Percentiles rank a stretch among this genome's conserved stretches.
These are phyloP conservation scores for Ceratosolen fusciceps DNA, from an alignment of 1,140 invertebrate genomes.

Conservation along the genomic window DNA sequence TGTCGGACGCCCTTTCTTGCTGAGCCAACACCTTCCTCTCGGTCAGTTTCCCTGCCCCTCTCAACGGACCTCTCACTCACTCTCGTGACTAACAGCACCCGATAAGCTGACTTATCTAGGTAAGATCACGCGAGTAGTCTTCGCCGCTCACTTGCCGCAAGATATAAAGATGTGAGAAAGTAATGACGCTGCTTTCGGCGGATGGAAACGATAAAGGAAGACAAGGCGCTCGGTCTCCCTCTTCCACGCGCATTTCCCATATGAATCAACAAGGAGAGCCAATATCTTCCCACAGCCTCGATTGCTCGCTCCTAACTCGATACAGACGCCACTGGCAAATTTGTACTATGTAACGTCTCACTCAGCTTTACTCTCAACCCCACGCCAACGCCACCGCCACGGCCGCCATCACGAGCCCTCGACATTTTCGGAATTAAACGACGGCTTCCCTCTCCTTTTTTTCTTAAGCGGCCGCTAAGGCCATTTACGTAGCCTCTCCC, in stretches of 20 bases:
- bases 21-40: too few relatives aligned
- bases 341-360: conserved; percentile 63
- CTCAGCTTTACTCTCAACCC: too few relatives aligned
- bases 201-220: conserved; percentile 64
- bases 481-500: background rate
- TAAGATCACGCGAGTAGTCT: conserved; percentile 1
- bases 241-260: conserved; percentile 44
- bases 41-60: background rate
- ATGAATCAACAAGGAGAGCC: background rate
- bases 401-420: too few relatives aligned
- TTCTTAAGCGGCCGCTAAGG: background rate
- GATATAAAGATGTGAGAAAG: conserved; percentile 38
- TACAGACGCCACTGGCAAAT: conserved; percentile 60
- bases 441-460: background rate
- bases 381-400: too few relatives aligned
- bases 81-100: background rate
- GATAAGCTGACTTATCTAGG: conserved; percentile 26
- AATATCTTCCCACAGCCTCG: conserved; percentile 67
- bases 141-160: conserved; percentile 17
- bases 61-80: background rate
- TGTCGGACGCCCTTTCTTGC: background rate
- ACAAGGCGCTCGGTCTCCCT: conserved; percentile 48
- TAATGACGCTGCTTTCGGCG: conserved; percentile 55
- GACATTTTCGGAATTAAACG: background rate
- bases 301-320: conserved; percentile 1